These are phyloP conservation scores for Danionella dracula DNA, from an alignment of 2,797 vertebrate genomes.

Conservation along the genomic window DNA sequence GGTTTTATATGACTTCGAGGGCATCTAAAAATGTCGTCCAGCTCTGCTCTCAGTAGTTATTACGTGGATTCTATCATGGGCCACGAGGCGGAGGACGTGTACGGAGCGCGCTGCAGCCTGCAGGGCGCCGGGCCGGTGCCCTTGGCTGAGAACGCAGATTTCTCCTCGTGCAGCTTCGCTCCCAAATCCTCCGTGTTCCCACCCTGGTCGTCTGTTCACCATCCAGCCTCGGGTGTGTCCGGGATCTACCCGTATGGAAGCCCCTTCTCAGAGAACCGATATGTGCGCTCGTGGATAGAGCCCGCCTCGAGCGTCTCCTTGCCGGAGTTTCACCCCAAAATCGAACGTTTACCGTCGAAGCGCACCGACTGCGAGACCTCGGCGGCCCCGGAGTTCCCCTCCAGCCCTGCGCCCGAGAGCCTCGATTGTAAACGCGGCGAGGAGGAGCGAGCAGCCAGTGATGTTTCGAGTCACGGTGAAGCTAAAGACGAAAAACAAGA, in stretches of 20 bases:
- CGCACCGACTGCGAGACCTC: conserved; percentile 75
- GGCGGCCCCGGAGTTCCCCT: conserved; percentile 72
- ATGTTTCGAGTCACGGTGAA: conserved; percentile 81
- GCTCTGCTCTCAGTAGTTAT: conserved; percentile 93
- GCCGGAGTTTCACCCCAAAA: conserved; percentile 79
- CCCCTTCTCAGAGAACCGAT: conserved; percentile 84
- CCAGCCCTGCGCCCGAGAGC: conserved; percentile 72
- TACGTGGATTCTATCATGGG: conserved; percentile 95
- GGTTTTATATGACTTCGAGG: conserved; percentile 88
- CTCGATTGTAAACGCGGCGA: conserved; percentile 64
- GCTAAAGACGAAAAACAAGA: conserved; percentile 86
- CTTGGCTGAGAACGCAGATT: conserved; percentile 82
- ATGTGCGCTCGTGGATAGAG: conserved; percentile 93
- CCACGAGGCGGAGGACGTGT: conserved; percentile 89
- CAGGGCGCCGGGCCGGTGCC: conserved; percentile 91
- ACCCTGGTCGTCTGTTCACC: conserved; percentile 86
- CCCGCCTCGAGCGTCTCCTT: conserved; percentile 82
- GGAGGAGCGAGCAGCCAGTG: conserved; percentile 79
- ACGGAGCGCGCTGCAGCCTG: conserved; percentile 83
- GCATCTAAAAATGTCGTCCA: conserved; percentile 92
- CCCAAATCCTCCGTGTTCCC: conserved; percentile 89
- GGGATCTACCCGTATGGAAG: conserved; percentile 92
- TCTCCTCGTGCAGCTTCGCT: conserved; percentile 93
- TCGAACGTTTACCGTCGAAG: conserved; percentile 75
- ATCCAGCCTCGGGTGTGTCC: conserved; percentile 74